phyloP scores from a whole-genome alignment of 1,140 invertebrate genomes.

The Papilio glaucus region DNA sequence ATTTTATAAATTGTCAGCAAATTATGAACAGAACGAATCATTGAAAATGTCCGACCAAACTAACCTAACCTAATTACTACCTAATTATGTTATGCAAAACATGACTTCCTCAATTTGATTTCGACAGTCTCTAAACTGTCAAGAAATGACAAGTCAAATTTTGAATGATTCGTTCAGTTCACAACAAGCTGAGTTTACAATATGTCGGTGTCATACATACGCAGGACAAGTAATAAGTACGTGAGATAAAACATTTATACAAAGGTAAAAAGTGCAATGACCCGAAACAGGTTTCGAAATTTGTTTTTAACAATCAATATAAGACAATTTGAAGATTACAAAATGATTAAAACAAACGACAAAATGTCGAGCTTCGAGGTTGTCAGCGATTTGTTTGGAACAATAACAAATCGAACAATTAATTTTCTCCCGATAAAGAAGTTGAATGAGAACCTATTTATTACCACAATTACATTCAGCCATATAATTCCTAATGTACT shows the following conservation, averaged over 20 bases:
- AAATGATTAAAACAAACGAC: slow-evolving; percentile 7
- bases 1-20: too few relatives aligned
- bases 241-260: background rate
- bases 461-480: background rate
- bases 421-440: background rate
- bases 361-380: background rate
- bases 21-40: too few relatives aligned
- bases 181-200: too few relatives aligned
- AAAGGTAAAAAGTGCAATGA: background rate
- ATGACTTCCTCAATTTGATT: too few relatives aligned
- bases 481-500: background rate
- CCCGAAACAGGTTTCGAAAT: slow-evolving; percentile 12
- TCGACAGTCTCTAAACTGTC: too few relatives aligned
- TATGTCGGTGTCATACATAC: background rate
- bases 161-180: too few relatives aligned
- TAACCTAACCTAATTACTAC: too few relatives aligned
- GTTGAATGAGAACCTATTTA: too few relatives aligned
- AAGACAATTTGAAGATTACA: background rate
- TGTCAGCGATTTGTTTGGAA: background rate
- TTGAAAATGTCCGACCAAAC: too few relatives aligned
- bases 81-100: too few relatives aligned
- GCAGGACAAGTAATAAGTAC: background rate
- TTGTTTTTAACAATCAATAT: slow-evolving; percentile 1
- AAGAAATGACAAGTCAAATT: too few relatives aligned
- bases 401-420: too few relatives aligned